Evolutionary conservation across 1,140 invertebrate species (phyloP), one percentile per base, ranked within the genome.

Genomic region (Meloidogyne exigua): DNA sequence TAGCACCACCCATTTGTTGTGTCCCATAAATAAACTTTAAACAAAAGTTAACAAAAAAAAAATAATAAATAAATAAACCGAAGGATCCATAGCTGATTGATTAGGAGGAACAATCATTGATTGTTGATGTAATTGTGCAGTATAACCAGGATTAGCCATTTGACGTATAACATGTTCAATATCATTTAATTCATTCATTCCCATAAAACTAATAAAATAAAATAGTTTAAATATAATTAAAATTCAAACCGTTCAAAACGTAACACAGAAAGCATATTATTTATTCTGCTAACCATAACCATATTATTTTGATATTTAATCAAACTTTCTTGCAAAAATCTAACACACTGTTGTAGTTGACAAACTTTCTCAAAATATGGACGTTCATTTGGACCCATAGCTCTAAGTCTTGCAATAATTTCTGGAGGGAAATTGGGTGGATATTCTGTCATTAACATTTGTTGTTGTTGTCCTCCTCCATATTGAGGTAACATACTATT

Each of bases 351-450:
- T 57, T 82, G 82, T 13, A 83, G 23, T 28, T 75, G 67, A 25
- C 57, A 70, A 7, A 83, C 67, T 57, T 84, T 83, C 11, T 80
- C 74, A 32, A 65, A 75, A 57, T 84, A 84, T 9, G 73, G 72
- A 15, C 68, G 66, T 65, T 80, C 79, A 21, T 80, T 81, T 18
- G 80, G 68, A 0, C 81, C 81, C 12, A 78, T 39, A n/a, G 15
- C 21, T 42, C 65, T 79, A 21, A 80, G 49, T 21, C 18, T 44
- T 68, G 72, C 44, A 15, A 75, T 26, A 78, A 79, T 83, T 62
- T 80, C 76, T 15, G 81, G 79, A 26, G 77, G 36, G 26, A 80
- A 64, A 7, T 79, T 78, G 13, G 73, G 57, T 9, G 63, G 68
- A 44, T 79, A 67, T 63, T 78, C 77, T 25, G 68, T 0, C 13